Conservation (phyloP, 2,113 vertebrate species). For the Edolisoma coerulescens region DNA sequence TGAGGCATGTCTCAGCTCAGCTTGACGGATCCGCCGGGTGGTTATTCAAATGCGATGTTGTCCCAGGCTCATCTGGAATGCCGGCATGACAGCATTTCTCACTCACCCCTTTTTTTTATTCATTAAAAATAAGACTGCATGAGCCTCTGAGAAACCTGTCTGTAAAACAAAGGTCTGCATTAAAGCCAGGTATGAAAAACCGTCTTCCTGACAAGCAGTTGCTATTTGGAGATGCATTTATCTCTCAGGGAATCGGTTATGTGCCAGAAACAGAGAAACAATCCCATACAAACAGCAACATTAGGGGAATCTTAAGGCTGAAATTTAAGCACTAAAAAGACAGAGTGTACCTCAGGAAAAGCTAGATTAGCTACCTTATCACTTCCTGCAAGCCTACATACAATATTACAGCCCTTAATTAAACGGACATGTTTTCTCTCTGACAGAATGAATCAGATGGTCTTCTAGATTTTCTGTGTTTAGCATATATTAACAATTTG, state of each 20-base stretch:
- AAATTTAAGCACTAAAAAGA: slow-evolving; percentile 49
- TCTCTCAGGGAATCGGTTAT: slow-evolving; percentile 21
- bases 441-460: background rate
- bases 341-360: slow-evolving; percentile 31
- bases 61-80: slow-evolving; percentile 30
- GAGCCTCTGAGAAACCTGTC: slow-evolving; percentile 59
- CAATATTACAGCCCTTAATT: slow-evolving; percentile 54
- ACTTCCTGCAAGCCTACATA: slow-evolving; percentile 40
- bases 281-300: background rate
- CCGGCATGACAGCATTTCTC: slow-evolving; percentile 6
- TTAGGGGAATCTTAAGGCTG: slow-evolving; percentile 5
- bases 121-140: slow-evolving; percentile 30
- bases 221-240: slow-evolving; percentile 34
- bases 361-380: slow-evolving; percentile 48
- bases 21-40: slow-evolving; percentile 16
- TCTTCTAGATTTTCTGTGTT: slow-evolving; percentile 26
- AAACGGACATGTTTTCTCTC: slow-evolving; percentile 29
- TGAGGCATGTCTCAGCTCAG: slow-evolving; percentile 28
- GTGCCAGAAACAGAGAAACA: slow-evolving; percentile 5
- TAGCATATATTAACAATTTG: slow-evolving; percentile 14
- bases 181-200: slow-evolving; percentile 46
- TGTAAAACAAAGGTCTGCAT: slow-evolving; percentile 44
- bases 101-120: background rate
- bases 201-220: slow-evolving; percentile 50
- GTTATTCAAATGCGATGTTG: slow-evolving; percentile 60